A percentile compares a stretch with the other conserved stretches of the same genome.
Evolutionary conservation across 2,888 invertebrate genomes (phyloP).

Genomic region (Rotaria magnacalcarata): DNA sequence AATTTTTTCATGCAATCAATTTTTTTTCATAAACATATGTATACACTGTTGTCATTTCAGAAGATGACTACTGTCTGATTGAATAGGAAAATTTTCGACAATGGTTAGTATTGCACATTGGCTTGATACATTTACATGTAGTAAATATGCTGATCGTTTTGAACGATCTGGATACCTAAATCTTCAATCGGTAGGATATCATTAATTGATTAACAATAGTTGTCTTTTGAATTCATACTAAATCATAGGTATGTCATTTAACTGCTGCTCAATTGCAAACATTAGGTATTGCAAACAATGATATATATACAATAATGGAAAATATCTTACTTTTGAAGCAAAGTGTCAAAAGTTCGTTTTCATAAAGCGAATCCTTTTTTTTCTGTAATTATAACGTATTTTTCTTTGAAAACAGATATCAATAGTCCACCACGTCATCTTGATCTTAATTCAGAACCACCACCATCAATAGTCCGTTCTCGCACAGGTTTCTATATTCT

Average conservation of each 20-base stretch:
- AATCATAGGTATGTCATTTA: not conserved
- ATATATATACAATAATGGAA: constrained; percentile 27
- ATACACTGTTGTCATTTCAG: not conserved
- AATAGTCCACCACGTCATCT: not conserved
- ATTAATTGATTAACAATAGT: not conserved
- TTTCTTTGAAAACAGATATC: not conserved
- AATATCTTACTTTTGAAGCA: constrained; percentile 11
- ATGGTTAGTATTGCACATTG: constrained; percentile 30
- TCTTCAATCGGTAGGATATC: not conserved
- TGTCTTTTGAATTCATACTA: not conserved
- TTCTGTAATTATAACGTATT: too few species aligned
- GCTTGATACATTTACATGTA: constrained; percentile 27
- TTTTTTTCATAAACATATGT: not conserved
- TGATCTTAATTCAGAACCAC: constrained; percentile 14
- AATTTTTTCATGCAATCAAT: not conserved
- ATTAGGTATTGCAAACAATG: not conserved
- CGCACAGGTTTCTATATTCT: not conserved
- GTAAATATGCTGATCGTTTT: constrained; percentile 30
- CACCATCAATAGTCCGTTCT: not conserved
- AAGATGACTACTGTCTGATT: not conserved
- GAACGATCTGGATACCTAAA: constrained; percentile 27
- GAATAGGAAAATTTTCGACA: not conserved
- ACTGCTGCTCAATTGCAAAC: not conserved
- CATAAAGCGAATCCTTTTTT: not conserved
- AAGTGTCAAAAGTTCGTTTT: not conserved